Conservation (phyloP, 2,797 vertebrate genomes). For the Hylomyscus alleni region DNA sequence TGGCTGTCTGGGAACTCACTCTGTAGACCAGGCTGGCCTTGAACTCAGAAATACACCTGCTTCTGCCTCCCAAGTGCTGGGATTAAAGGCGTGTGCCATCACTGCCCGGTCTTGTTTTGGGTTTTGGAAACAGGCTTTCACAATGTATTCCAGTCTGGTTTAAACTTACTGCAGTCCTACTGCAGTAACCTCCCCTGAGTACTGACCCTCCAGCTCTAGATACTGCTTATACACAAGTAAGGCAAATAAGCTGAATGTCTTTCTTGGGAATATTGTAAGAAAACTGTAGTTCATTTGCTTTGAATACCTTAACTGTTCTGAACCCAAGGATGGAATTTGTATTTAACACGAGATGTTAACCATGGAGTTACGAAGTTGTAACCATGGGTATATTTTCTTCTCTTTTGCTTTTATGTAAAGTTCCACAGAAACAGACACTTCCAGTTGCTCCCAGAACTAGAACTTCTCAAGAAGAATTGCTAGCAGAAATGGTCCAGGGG, state of each 20-base stretch:
- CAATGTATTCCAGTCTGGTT: background rate
- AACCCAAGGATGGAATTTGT: background rate
- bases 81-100: too few relatives aligned
- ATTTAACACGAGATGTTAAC: background rate
- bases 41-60: too few relatives aligned
- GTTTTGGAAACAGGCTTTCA: background rate
- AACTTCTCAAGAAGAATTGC: slow-evolving; percentile 92
- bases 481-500: slow-evolving; percentile 93
- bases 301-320: background rate
- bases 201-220: background rate
- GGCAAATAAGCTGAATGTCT: background rate
- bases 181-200: background rate
- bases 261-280: background rate
- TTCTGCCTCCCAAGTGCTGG: too few relatives aligned
- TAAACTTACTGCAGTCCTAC: background rate
- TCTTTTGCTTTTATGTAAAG: slow-evolving; percentile 86
- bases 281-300: background rate
- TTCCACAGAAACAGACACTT: slow-evolving; percentile 95
- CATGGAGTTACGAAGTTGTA: slow-evolving; percentile 18
- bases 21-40: too few relatives aligned
- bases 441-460: slow-evolving; percentile 97
- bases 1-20: too few relatives aligned
- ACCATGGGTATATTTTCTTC: slow-evolving; percentile 14
- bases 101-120: background rate
- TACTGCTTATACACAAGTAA: background rate